A percentile compares a stretch with the other conserved stretches of the same genome.
These are phyloP conservation scores for Nansenia antarctica DNA, from an alignment of 2,113 vertebrate genomes.

Conservation along the genomic window DNA sequence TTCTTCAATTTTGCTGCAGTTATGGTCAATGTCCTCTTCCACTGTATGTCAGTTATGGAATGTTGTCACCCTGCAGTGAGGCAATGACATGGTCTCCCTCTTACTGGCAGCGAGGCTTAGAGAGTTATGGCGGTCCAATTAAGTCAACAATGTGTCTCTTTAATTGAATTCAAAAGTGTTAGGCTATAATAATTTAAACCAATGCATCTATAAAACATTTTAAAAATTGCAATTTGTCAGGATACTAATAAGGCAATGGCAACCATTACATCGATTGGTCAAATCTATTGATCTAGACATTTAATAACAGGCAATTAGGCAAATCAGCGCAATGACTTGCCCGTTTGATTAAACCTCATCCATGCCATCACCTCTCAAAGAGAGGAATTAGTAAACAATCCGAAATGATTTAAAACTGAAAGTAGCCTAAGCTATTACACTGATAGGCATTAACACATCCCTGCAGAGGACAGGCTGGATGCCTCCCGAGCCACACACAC, in stretches of 20 bases:
- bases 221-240: neutral
- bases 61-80: neutral
- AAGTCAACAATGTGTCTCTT: too few relatives aligned
- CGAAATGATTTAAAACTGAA: constrained; percentile 13
- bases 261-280: too few relatives aligned
- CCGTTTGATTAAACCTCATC: too few relatives aligned
- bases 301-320: too few relatives aligned
- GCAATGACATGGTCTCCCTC: neutral
- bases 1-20: neutral
- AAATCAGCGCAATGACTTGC: too few relatives aligned
- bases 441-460: neutral
- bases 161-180: too few relatives aligned
- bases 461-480: constrained; percentile 32
- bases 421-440: too few relatives aligned
- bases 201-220: neutral
- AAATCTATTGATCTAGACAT: too few relatives aligned
- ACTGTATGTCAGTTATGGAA: constrained; percentile 10
- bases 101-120: too few relatives aligned
- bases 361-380: neutral
- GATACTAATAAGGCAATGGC: too few relatives aligned
- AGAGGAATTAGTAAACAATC: neutral
- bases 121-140: too few relatives aligned
- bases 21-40: neutral
- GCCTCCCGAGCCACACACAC: constrained; percentile 31
- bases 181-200: neutral